Base-by-base conservation (phyloP, 2,888 invertebrate genomes). In the Pristionchus mayeri region DNA sequence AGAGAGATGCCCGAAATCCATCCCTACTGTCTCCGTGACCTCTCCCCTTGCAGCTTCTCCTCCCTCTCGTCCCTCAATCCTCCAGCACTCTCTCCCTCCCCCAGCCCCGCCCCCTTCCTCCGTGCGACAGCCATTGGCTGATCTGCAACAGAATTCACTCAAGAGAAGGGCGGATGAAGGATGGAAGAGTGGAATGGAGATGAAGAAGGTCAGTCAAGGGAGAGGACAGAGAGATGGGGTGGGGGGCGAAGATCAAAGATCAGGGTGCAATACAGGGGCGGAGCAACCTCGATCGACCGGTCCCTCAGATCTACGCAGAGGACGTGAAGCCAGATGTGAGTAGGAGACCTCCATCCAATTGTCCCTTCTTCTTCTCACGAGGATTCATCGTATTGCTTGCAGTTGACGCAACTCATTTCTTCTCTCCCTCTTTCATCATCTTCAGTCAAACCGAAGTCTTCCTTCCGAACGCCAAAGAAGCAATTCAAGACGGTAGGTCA, bases 391-490 rank as follows among this genome's bases (percentile, higher is more conserved):
- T 67, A 67, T 16, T 67, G 16, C 4, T 13, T 50, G 4, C 76
- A 78, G 76, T 2, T 78, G 21, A 6, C 18, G 30, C 50, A 48
- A 16, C 50, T 78, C 30, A 3, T 16, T 13, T 4, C 30, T 30
- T 34, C 13, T 34, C 71, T 44, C n/a, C 24, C 37, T 37, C 24
- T 37, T 21, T 27, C 11, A 50, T 18, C 75, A 40, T 9, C 37
- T 37, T n/a, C 44, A 44, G 44, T n/a, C 37, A 71, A 71, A 9
- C 40, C 80, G 18, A 54, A 34, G n/a, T 9, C 57, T 16, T 16
- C 37, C 7, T 80, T 80, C 40, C 80, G 80, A 9, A 57, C 80
- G 7, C 80, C 80, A 21, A 80, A 80, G 80, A 80, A 80, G n/a
- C 80, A 54, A 34, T 80, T 80, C 80, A 80, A 80, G 27, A 13